These are phyloP conservation scores for Myripristis murdjan DNA, from an alignment of 2,797 vertebrate species.

Conservation along the genomic window DNA sequence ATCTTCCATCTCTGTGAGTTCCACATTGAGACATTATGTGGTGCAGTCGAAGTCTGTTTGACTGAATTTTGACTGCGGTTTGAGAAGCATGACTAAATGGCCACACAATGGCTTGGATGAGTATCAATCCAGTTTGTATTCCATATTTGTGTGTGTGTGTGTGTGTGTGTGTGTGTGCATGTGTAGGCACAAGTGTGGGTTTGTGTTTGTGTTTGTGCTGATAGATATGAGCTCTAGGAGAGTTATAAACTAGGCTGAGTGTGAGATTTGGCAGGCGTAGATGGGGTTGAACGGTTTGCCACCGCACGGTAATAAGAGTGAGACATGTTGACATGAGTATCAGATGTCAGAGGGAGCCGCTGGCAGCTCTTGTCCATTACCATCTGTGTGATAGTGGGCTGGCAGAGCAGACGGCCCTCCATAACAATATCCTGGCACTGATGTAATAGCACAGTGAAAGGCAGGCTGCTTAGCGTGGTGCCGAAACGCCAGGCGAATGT, in stretches of 20 bases:
- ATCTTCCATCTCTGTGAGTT: slow-evolving; percentile 40
- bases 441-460: slow-evolving; percentile 37
- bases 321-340: slow-evolving; percentile 76
- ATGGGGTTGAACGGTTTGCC: slow-evolving; percentile 62
- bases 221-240: slow-evolving; percentile 47
- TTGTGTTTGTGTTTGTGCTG: slow-evolving; percentile 45
- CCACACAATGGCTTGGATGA: slow-evolving; percentile 56
- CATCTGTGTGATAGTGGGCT: slow-evolving; percentile 64
- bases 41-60: slow-evolving; percentile 20
- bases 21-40: slow-evolving; percentile 27
- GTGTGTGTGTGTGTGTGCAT: slow-evolving; percentile 32
- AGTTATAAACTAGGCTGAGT: slow-evolving; percentile 56
- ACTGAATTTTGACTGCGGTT: slow-evolving; percentile 23
- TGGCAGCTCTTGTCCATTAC: slow-evolving; percentile 50
- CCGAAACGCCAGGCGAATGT: slow-evolving; percentile 65
- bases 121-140: slow-evolving; percentile 44
- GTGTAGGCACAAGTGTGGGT: slow-evolving; percentile 21
- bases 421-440: slow-evolving; percentile 47
- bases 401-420: slow-evolving; percentile 31
- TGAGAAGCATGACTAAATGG: slow-evolving; percentile 9
- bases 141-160: background rate
- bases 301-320: slow-evolving; percentile 62
- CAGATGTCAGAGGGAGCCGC: slow-evolving; percentile 65
- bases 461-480: slow-evolving; percentile 45
- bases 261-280: slow-evolving; percentile 71